Conservation (phyloP, 1,140 invertebrate species). For the Leptinotarsa lineolata region DNA sequence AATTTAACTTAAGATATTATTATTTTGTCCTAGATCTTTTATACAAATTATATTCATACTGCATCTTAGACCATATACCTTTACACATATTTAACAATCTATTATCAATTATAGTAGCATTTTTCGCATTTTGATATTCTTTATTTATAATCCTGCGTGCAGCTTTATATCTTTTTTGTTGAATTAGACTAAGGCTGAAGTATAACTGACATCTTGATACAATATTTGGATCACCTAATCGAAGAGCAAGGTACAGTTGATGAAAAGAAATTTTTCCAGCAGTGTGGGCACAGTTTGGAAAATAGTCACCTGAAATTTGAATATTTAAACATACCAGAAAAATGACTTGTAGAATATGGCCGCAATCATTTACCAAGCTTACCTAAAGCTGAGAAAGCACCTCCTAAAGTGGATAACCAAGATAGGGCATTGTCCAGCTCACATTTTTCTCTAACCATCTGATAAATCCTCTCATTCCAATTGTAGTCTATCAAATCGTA, state of each 20-base stretch:
- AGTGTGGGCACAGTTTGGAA: slow-evolving; percentile 75
- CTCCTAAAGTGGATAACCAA: slow-evolving; percentile 95
- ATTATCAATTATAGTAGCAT: slow-evolving; percentile 58
- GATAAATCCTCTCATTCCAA: slow-evolving; percentile 54
- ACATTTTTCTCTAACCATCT: slow-evolving; percentile 65
- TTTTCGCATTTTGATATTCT: slow-evolving; percentile 66
- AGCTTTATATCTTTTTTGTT: slow-evolving; percentile 69
- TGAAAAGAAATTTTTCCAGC: slow-evolving; percentile 84
- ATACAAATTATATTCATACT: slow-evolving; percentile 60
- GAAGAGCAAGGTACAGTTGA: slow-evolving; percentile 79
- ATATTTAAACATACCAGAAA: not conserved
- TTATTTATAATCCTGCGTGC: slow-evolving; percentile 70
- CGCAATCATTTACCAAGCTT: not conserved
- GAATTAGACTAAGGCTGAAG: slow-evolving; percentile 84
- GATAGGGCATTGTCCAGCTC: slow-evolving; percentile 86
- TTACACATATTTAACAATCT: slow-evolving; percentile 78
- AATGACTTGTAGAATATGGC: not conserved
- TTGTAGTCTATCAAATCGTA: slow-evolving; percentile 69
- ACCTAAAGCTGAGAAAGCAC: slow-evolving; percentile 88
- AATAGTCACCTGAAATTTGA: slow-evolving; percentile 68
- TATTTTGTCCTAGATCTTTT: slow-evolving; percentile 12
- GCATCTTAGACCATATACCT: slow-evolving; percentile 81
- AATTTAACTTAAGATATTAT: not conserved
- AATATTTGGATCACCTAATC: slow-evolving; percentile 78
- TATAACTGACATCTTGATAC: slow-evolving; percentile 82